These are phyloP conservation scores for Tiliacea citrago DNA, from an alignment of 2,888 invertebrate species.

Conservation along the genomic window DNA sequence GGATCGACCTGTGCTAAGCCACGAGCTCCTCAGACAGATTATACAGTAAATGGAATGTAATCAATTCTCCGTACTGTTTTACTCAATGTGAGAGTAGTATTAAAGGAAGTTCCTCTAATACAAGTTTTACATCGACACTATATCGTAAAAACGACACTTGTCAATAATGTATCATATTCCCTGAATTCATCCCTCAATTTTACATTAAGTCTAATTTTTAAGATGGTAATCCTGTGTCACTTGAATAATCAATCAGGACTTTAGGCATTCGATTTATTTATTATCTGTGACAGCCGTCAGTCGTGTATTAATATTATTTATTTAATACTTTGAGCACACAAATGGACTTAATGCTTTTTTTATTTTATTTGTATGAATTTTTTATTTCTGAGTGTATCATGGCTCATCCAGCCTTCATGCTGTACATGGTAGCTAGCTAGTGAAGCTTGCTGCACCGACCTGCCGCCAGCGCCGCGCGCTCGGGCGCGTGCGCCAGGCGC, in stretches of 20 bases:
- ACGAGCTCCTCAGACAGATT: too few relatives aligned
- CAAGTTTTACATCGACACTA: neutral
- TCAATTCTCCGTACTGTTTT: neutral
- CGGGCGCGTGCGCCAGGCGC: constrained; percentile 94
- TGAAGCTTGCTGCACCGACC: constrained; percentile 76
- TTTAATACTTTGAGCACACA: neutral
- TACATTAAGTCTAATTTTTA: neutral
- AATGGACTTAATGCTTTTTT: neutral
- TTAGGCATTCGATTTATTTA: constrained; percentile 3
- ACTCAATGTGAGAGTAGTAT: neutral
- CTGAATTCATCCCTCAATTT: too few relatives aligned
- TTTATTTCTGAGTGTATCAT: neutral
- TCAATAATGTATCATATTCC: neutral
- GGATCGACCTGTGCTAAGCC: too few relatives aligned
- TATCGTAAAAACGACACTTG: neutral
- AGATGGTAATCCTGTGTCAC: neutral
- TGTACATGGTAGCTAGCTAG: neutral
- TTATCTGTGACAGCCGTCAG: neutral
- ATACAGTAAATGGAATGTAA: neutral
- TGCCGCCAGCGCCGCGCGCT: constrained; percentile 88
- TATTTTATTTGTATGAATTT: neutral
- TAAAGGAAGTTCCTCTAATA: neutral
- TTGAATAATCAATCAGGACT: neutral
- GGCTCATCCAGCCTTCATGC: constrained; percentile 13
- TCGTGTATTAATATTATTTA: neutral